Conservation (phyloP, 2,797 vertebrate species). For the Lerista edwardsae region DNA sequence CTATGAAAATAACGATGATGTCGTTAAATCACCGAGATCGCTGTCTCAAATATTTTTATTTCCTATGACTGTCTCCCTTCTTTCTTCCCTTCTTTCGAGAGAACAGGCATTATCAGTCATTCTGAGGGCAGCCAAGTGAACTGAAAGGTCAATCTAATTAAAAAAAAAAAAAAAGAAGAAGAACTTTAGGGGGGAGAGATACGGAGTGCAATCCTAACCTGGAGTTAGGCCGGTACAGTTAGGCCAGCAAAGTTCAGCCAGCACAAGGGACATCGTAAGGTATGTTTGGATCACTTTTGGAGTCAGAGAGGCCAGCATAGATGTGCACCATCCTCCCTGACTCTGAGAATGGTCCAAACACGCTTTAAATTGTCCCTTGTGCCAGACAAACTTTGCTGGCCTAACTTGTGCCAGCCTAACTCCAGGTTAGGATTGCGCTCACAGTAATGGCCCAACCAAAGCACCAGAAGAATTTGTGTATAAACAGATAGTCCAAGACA, state of each 20-base stretch:
- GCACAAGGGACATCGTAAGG: too few species aligned
- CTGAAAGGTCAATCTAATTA: conserved; percentile 82
- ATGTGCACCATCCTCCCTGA: too few species aligned
- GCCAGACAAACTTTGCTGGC: too few species aligned
- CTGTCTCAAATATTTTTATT: conserved; percentile 68
- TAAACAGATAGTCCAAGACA: conserved; percentile 71
- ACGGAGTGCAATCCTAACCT: too few species aligned
- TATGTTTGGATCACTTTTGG: too few species aligned
- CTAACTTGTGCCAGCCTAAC: too few species aligned
- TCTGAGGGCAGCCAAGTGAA: conserved; percentile 76
- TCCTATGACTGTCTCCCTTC: conserved; percentile 70
- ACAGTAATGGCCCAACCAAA: conserved; percentile 66
- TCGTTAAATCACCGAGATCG: conserved; percentile 57
- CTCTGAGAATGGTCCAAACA: too few species aligned
- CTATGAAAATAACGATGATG: conserved; percentile 69
- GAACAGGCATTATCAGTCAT: conserved; percentile 73
- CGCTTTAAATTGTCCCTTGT: too few species aligned
- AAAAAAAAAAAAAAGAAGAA: conserved; percentile 50
- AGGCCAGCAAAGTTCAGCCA: too few species aligned
- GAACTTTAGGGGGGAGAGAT: conserved; percentile 58
- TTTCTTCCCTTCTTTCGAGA: conserved; percentile 66
- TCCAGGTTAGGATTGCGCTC: too few species aligned
- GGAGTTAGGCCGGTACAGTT: too few species aligned
- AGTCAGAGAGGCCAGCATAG: too few species aligned
- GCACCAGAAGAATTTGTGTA: conserved; percentile 70